Evolutionary conservation across 2,113 vertebrate genomes (phyloP), one percentile per base, ranked within the genome.

Genomic region (Cyanoramphus novaezelandiae): DNA sequence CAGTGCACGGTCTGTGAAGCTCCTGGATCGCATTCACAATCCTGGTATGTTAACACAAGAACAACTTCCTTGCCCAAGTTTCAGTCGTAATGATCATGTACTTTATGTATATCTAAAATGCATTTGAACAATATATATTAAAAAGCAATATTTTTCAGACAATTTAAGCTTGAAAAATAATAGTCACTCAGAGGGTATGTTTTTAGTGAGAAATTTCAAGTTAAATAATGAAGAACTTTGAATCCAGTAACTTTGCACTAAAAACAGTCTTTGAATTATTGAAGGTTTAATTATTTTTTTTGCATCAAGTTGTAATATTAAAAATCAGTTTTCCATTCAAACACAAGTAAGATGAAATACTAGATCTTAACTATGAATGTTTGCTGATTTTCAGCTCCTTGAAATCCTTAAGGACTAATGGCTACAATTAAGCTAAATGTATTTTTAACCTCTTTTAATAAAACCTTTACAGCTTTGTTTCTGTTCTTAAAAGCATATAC

Each of bases 1-100:
- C 97, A 99, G 99, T 60, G 99, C 99, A 18, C 99, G 99, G 13
- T 99, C 99, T 1, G 99, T 99, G 96, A 99, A 99, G 97, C 98
- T 99, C 15, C 97, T 99, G 96, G 99, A 99, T 96, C 99, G 99
- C 65, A 99, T 99, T 89, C 99, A 99, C 97, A 99, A 99, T 97
- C 99, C 99, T 9, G 99, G 99, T 99, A 98, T 74, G 99, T 98
- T 67, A 49, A 70, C 62, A 7, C 25, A 47, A 55, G 29, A 65
- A n/a, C n/a, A 23, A 4, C 10, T 74, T 46, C 49, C 50, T 92
- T 47, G 55, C 72, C 17, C 25, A 6, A 64, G 41, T 31, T 53
- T 18, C 49, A 33, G 23, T 21, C 4, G 1, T 57, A 43, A 47
- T 67, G 23, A 43, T 49, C 25, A 15, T 4, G 1, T 63, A 9